A percentile compares a stretch with the other conserved stretches of the same genome.
phyloP scores from a whole-genome alignment of 2,797 vertebrate genomes.

The Sebastes steindachneri region DNA sequence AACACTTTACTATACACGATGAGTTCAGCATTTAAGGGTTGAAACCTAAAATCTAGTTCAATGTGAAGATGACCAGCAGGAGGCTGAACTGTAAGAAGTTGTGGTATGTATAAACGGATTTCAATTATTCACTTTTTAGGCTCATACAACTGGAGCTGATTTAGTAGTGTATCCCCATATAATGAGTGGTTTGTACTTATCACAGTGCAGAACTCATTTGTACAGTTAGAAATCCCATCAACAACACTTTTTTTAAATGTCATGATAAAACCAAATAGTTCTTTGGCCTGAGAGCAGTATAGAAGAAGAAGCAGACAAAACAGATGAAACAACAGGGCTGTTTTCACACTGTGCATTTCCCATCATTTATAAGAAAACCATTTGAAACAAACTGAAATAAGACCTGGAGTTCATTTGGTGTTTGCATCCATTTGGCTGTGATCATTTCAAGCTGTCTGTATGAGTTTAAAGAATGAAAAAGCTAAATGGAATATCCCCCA shows the following conservation, averaged over 20 bases:
- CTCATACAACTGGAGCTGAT: not conserved
- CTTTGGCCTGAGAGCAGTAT: constrained; percentile 18
- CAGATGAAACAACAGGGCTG: not conserved
- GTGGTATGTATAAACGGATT: not conserved
- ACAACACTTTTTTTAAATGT: not conserved
- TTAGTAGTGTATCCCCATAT: not conserved
- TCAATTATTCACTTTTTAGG: not conserved
- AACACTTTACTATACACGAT: constrained; percentile 12
- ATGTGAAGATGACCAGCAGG: not conserved
- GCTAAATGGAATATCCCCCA: not conserved
- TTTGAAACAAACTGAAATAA: not conserved
- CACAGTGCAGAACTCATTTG: not conserved
- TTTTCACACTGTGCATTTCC: not conserved
- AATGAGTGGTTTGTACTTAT: not conserved
- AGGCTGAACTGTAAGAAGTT: not conserved
- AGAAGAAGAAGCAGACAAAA: not conserved
- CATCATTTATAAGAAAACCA: not conserved
- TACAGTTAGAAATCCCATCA: not conserved
- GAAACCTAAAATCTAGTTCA: not conserved
- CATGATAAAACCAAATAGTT: not conserved
- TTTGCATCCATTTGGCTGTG: constrained; percentile 1
- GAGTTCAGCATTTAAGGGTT: constrained; percentile 1
- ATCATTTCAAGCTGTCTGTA: not conserved
- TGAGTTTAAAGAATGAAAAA: not conserved
- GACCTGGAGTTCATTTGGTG: not conserved